A percentile compares a stretch with the other conserved stretches of the same genome.
These are phyloP conservation scores for Entomobrya multifasciata DNA, from an alignment of 2,888 invertebrate genomes.

Conservation along the genomic window DNA sequence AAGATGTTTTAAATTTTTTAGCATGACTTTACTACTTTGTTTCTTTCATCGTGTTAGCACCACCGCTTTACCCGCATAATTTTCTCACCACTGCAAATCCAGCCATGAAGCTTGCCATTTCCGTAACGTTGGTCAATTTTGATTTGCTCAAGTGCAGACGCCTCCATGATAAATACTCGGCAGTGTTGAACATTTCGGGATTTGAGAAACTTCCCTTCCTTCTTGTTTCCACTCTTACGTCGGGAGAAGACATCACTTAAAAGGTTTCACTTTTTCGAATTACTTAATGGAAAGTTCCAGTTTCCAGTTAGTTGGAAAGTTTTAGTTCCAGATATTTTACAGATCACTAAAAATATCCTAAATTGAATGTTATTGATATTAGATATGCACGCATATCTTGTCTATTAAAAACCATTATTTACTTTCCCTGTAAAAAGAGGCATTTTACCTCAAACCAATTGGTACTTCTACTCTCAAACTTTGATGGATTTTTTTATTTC, in stretches of 20 bases:
- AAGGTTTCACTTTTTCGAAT: neutral
- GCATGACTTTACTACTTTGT: neutral
- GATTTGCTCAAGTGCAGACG: slow-evolving; percentile 75
- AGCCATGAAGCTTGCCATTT: slow-evolving; percentile 77
- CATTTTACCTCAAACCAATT: no score
- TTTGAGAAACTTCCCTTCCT: neutral
- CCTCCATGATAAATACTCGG: slow-evolving; percentile 69
- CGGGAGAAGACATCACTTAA: slow-evolving; percentile 22
- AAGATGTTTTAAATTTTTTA: neutral
- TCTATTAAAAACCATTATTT: no score
- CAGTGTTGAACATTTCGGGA: slow-evolving; percentile 1
- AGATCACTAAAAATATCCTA: no score
- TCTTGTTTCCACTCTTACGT: neutral
- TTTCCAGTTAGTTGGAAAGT: no score
- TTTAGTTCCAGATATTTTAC: no score
- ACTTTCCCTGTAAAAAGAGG: no score
- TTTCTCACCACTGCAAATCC: slow-evolving; percentile 77
- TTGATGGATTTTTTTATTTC: no score
- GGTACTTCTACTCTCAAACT: no score
- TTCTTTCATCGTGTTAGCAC: neutral
- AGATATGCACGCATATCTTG: no score
- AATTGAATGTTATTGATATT: no score
- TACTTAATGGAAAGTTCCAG: neutral
- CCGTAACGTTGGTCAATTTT: slow-evolving; percentile 76
- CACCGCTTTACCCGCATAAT: neutral